Percentiles rank a stretch among this genome's conserved stretches.
Evolutionary conservation across 2,888 invertebrate species (phyloP).

Genomic region (Eilema griseolum): DNA sequence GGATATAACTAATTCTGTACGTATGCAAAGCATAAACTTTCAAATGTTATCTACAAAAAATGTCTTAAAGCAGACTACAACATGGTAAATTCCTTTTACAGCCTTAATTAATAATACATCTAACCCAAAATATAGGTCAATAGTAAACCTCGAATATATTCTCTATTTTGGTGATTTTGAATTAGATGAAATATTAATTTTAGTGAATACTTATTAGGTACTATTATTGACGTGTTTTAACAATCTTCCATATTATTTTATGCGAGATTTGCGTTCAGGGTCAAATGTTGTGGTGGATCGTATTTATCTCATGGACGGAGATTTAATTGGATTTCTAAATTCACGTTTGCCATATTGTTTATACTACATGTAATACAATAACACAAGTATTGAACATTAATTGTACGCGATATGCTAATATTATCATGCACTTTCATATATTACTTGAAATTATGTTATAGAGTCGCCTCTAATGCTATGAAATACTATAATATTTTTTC

Average conservation of each 20-base stretch:
- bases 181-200: conserved; percentile 3
- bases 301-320: conserved; percentile 78
- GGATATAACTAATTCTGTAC: conserved; percentile 33
- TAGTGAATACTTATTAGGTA: conserved; percentile 15
- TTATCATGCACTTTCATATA: conserved; percentile 39
- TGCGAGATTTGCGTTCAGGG: conserved; percentile 32
- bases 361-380: conserved; percentile 32
- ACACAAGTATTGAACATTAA: conserved; percentile 21
- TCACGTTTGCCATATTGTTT: conserved; percentile 40
- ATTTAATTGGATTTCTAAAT: conserved; percentile 53
- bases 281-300: conserved; percentile 35
- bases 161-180: background rate
- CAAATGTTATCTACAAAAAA: conserved; percentile 33
- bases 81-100: conserved; percentile 9
- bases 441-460: conserved; percentile 27
- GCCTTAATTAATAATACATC: background rate
- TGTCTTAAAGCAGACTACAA: conserved; percentile 3
- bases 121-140: background rate
- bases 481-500: background rate
- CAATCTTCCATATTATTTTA: conserved; percentile 32
- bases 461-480: background rate
- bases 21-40: conserved; percentile 48
- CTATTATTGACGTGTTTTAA: conserved; percentile 10
- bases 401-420: conserved; percentile 43
- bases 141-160: conserved; percentile 35